Evolutionary conservation across 2,113 vertebrate species (phyloP).

Genomic region (Anhinga anhinga): DNA sequence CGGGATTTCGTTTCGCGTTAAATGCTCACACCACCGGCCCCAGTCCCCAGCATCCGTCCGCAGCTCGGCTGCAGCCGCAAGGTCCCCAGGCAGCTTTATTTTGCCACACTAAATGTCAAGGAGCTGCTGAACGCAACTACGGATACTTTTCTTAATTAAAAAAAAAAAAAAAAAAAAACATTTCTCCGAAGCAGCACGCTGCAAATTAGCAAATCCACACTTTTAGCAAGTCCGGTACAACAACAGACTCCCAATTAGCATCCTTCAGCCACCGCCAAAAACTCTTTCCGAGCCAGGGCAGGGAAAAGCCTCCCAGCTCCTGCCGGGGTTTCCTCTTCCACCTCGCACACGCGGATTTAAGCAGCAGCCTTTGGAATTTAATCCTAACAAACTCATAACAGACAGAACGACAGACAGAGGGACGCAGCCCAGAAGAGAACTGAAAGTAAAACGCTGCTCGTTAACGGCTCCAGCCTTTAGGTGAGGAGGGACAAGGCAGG

Average conservation of each 20-base stretch:
- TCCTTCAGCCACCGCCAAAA: not conserved
- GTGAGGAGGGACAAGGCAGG: not conserved
- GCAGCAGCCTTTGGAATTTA: not conserved
- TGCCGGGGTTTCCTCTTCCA: not conserved
- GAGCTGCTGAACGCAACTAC: not conserved
- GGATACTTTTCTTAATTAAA: not conserved
- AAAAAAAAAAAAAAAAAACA: not conserved
- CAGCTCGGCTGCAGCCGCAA: accelerated
- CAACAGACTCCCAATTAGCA: not conserved
- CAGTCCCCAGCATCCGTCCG: accelerated
- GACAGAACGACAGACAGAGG: not conserved
- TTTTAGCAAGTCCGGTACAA: not conserved
- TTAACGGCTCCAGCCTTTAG: not conserved
- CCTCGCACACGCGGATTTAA: not conserved
- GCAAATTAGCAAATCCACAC: not conserved
- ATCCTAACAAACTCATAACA: not conserved
- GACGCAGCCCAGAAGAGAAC: not conserved
- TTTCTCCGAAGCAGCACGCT: not conserved
- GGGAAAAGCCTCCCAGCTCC: not conserved
- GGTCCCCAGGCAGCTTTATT: not conserved
- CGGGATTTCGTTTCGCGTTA: not conserved
- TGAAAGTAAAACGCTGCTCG: not conserved
- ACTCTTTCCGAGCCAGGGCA: not conserved
- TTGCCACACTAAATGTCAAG: not conserved
- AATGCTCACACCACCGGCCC: accelerated